phyloP scores from a whole-genome alignment of 2,888 invertebrate species.

The Nomada hirtipes region DNA sequence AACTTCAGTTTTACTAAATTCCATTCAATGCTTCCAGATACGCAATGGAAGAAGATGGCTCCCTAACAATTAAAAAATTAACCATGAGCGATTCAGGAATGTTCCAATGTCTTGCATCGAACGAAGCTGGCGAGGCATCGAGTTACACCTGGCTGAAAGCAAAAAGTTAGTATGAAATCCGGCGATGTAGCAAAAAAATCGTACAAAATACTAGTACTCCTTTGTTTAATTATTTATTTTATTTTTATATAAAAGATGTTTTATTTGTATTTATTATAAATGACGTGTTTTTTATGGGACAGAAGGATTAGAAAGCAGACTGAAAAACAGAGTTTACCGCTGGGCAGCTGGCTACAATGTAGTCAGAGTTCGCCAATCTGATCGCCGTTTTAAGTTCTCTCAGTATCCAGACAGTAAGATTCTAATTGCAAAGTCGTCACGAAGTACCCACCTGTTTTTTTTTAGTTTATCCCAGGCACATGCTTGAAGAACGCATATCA shows the following conservation, averaged over 20 bases:
- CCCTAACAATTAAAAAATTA: conserved; percentile 91
- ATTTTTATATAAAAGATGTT: conserved; percentile 56
- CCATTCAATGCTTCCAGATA: conserved; percentile 85
- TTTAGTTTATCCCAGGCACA: conserved; percentile 62
- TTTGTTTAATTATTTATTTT: conserved; percentile 29
- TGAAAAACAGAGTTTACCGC: conserved; percentile 81
- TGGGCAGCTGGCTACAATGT: conserved; percentile 84
- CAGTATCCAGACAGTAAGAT: conserved; percentile 83
- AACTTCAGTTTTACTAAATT: conserved; percentile 2
- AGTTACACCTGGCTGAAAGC: conserved; percentile 96
- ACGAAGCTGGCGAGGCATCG: conserved; percentile 95
- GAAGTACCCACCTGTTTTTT: conserved; percentile 56
- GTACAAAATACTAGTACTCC: conserved; percentile 26
- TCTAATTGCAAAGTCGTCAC: conserved; percentile 64
- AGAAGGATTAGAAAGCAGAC: conserved; percentile 78
- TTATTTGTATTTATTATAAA: conserved; percentile 53
- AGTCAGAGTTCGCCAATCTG: conserved; percentile 83
- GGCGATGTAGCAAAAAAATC: neutral
- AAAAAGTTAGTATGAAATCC: conserved; percentile 92
- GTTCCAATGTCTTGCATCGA: conserved; percentile 97
- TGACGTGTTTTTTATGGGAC: conserved; percentile 74
- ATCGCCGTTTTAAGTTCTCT: conserved; percentile 83
- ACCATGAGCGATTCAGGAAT: conserved; percentile 95
- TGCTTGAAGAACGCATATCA: conserved; percentile 69
- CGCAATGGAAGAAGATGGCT: conserved; percentile 92